A percentile compares a stretch with the other conserved stretches of the same genome.
Evolutionary conservation across 2,113 vertebrate species (phyloP).

Genomic region (Camelus bactrianus): DNA sequence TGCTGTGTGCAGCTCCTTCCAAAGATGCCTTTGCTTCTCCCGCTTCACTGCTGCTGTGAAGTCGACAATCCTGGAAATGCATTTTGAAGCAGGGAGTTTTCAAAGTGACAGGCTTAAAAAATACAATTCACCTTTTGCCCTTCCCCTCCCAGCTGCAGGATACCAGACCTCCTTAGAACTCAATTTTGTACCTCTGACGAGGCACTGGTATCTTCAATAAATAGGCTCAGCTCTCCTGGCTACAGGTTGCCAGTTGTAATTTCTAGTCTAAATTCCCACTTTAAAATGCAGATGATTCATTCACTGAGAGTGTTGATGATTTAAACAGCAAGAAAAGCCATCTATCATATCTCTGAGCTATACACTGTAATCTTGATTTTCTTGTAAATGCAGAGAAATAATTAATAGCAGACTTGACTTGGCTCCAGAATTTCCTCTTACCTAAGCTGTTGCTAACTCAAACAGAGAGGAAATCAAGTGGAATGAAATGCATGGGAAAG

Average conservation of each 20-base stretch:
- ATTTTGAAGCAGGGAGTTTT: conserved; percentile 73
- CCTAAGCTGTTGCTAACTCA: conserved; percentile 35
- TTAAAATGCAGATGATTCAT: conserved; percentile 34
- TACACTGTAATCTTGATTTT: background rate
- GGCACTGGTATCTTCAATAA: conserved; percentile 39
- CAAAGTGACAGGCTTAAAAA: conserved; percentile 83
- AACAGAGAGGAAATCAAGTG: conserved; percentile 27
- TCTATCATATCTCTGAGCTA: background rate
- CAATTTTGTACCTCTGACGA: conserved; percentile 12
- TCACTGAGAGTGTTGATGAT: background rate
- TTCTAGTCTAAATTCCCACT: background rate
- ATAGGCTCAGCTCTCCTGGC: conserved; percentile 9
- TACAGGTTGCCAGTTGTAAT: background rate
- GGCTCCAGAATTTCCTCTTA: background rate
- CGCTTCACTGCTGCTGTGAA: conserved; percentile 61
- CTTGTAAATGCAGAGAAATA: conserved; percentile 38
- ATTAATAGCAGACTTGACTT: conserved; percentile 50
- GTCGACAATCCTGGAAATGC: conserved; percentile 59
- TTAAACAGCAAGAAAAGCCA: background rate
- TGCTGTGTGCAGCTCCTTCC: conserved; percentile 53
- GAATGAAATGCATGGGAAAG: background rate
- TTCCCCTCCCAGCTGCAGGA: conserved; percentile 66
- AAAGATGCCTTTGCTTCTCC: conserved; percentile 65
- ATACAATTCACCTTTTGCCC: conserved; percentile 81
- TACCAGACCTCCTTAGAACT: conserved; percentile 60